Conservation (phyloP, 2,888 invertebrate species). For the Metacarcinus magister region DNA sequence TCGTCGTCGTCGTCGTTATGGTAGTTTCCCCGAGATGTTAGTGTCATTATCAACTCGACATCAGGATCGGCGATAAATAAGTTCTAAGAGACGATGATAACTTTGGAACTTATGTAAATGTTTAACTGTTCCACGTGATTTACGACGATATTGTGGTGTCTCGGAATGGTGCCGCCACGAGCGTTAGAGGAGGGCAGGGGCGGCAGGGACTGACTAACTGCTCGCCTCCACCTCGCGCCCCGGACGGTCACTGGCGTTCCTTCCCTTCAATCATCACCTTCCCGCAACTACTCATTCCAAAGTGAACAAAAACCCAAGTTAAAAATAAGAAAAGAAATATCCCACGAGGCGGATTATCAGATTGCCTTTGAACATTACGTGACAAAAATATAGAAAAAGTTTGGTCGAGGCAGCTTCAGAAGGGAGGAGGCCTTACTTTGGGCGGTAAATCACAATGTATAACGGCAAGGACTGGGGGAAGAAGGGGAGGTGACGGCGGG, state of each 20-base stretch:
- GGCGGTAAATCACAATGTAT: constrained; percentile 46
- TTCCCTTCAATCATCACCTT: background rate
- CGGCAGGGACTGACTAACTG: background rate
- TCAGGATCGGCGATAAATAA: constrained; percentile 4
- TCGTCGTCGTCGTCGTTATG: background rate
- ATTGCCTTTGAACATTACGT: background rate
- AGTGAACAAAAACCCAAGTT: background rate
- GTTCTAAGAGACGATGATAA: constrained; percentile 13
- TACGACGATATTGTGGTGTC: constrained; percentile 49
- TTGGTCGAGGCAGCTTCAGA: background rate
- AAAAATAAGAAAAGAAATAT: constrained; percentile 14
- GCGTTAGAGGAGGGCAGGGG: background rate
- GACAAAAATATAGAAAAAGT: background rate
- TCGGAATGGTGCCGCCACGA: background rate
- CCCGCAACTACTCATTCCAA: background rate
- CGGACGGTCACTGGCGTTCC: background rate
- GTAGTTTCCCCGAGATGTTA: background rate
- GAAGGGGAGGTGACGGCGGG: constrained; percentile 20
- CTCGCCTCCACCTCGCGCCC: background rate
- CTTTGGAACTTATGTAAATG: constrained; percentile 28
- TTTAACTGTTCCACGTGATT: constrained; percentile 26
- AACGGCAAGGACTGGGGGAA: background rate
- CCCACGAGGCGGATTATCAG: constrained; percentile 10
- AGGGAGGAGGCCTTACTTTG: background rate
- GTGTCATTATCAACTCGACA: constrained; percentile 30